Evolutionary conservation across 2,113 vertebrate species (phyloP).

Genomic region (Cyprinodon variegatus): DNA sequence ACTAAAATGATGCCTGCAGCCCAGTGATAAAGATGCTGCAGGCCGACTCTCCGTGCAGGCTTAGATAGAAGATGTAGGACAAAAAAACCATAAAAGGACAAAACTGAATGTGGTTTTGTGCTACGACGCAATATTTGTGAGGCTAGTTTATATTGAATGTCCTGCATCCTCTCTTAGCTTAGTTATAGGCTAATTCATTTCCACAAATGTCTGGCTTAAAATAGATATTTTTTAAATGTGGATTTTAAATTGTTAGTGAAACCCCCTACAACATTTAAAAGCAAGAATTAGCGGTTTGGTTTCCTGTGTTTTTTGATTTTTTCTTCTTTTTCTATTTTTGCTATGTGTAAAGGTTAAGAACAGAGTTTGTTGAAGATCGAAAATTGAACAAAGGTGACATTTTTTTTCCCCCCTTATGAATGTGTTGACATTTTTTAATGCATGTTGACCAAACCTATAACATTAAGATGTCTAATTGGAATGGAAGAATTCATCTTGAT

Average conservation of each 20-base stretch:
- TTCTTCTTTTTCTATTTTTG: neutral
- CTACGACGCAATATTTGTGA: neutral
- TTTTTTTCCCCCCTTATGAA: neutral
- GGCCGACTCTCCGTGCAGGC: neutral
- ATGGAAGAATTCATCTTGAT: no score
- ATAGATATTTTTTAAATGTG: neutral
- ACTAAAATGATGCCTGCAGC: constrained; percentile 11
- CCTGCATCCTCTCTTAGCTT: neutral
- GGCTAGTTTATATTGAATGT: neutral
- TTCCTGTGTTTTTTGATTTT: neutral
- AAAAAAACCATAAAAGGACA: constrained; percentile 42
- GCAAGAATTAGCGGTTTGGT: neutral
- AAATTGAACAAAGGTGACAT: neutral
- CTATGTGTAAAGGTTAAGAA: neutral
- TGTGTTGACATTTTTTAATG: no score
- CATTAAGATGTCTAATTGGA: no score
- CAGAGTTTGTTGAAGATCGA: neutral
- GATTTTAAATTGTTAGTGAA: neutral
- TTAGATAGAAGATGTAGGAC: neutral
- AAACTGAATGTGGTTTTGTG: neutral
- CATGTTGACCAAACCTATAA: no score
- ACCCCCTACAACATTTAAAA: neutral
- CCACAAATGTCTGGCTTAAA: neutral
- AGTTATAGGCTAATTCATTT: neutral
- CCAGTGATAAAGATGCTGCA: constrained; percentile 38